Percentiles rank a stretch among this genome's conserved stretches.
phyloP scores from a whole-genome alignment of 2,797 vertebrate genomes.

The Sciurus vulgaris region DNA sequence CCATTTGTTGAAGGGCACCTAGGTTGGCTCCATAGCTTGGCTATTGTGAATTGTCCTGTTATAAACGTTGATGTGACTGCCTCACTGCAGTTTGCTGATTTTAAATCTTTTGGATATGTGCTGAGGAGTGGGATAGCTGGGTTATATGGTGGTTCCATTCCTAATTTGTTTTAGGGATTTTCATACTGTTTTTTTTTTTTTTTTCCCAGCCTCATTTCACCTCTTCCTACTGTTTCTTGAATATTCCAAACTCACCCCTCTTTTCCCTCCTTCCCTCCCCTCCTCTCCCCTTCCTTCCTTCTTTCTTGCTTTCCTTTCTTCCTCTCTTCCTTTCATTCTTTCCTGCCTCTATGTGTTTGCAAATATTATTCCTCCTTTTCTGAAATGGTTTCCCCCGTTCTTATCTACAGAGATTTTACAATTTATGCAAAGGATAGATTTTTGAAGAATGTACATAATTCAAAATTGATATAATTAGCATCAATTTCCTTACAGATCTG shows the following conservation, averaged over 20 bases:
- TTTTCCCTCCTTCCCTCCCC: not conserved
- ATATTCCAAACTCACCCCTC: not conserved
- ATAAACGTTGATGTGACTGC: too few species aligned
- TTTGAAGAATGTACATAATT: constrained; percentile 70
- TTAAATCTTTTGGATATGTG: too few species aligned
- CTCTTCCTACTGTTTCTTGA: not conserved
- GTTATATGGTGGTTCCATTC: too few species aligned
- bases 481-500: constrained; percentile 57
- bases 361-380: not conserved
- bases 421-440: constrained; percentile 14
- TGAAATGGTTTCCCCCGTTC: not conserved
- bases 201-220: not conserved
- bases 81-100: too few species aligned
- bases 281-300: not conserved
- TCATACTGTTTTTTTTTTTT: too few species aligned
- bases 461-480: constrained; percentile 57
- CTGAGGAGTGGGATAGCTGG: too few species aligned
- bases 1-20: too few species aligned
- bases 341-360: not conserved
- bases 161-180: too few species aligned
- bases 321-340: not conserved
- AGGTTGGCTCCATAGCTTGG: too few species aligned
- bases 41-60: too few species aligned
- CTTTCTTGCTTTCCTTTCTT: not conserved
- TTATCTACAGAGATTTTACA: not conserved